Evolutionary conservation across 2,888 invertebrate species (phyloP).

Genomic region (Spisula solida): DNA sequence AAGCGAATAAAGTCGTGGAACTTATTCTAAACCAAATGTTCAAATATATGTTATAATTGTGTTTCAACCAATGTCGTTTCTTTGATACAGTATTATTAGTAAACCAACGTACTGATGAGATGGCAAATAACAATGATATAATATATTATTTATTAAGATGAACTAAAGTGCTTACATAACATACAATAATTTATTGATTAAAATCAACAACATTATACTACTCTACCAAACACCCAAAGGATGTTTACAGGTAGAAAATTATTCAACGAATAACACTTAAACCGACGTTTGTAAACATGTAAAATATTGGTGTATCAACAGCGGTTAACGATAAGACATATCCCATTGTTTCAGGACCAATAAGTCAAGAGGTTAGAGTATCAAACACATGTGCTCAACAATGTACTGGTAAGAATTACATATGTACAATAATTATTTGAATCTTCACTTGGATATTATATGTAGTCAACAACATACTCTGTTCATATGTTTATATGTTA

Average conservation of each 20-base stretch:
- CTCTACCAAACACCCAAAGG: neutral
- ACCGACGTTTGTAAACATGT: neutral
- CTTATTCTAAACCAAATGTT: neutral
- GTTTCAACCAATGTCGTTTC: too few relatives aligned
- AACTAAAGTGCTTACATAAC: too few relatives aligned
- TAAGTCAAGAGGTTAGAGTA: constrained; percentile 62
- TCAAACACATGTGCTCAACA: constrained; percentile 72
- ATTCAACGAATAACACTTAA: too few relatives aligned
- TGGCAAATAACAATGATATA: too few relatives aligned
- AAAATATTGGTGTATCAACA: neutral
- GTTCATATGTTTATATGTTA: too few relatives aligned
- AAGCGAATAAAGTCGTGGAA: too few relatives aligned
- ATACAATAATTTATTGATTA: neutral
- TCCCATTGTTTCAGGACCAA: constrained; percentile 72
- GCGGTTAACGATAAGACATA: neutral
- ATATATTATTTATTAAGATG: too few relatives aligned
- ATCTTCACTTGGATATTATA: neutral
- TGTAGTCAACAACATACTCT: too few relatives aligned
- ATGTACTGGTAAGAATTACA: constrained; percentile 72
- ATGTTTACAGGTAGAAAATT: neutral
- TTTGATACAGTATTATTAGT: too few relatives aligned
- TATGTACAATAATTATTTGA: neutral
- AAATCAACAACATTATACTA: neutral
- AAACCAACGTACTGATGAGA: too few relatives aligned
- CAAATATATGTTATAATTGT: neutral